Evolutionary conservation across 2,797 vertebrate genomes (phyloP), one percentile per base, ranked within the genome.

Genomic region (Enteromius treurensis): DNA sequence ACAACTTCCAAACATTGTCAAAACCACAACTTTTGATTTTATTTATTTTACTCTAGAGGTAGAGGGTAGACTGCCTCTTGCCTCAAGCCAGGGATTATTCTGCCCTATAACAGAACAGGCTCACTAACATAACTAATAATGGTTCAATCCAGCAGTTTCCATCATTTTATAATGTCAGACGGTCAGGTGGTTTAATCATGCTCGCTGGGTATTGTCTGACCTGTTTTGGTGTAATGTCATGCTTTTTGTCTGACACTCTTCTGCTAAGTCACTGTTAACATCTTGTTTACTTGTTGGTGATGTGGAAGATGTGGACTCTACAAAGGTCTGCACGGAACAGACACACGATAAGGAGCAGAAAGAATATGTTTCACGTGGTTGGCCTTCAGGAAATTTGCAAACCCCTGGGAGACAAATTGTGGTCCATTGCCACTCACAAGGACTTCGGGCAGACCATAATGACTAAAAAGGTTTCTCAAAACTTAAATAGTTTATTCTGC

Each of bases 41-140:
- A 9, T 26, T 29, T 70, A 26, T 47, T 13, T 19, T 68, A 21
- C 49, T 42, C 21, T 77, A 55, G 34, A 77, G 19, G 34, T 62
- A 58, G 49, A 58, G 49, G 34, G 53, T 55, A 77, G 34, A 62
- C 55, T 77, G 55, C 75, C 29, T 77, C 55, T 77, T 77, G 53
- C n/a, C 37, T 77, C 7, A 11, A 77, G 75, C 55, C 75, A 77
- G 75, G 7, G 37, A 77, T 58, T 77, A 77, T 62, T 77, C 55
- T 77, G 34, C 75, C 75, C 55, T 37, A 77, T 77, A 3, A n/a
- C 75, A 77, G 75, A 77, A 62, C 53, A 77, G 53, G 53, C 53
- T 58, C 75, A 37, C 34, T 77, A 77, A 70, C 40, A 70, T 70
- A 70, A 70, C 68, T 70, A 26, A 70, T 47, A 26, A 70, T 13